Percentiles rank a stretch among this genome's conserved stretches.
phyloP scores from a whole-genome alignment of 2,797 vertebrate genomes.

The Melanotaenia trifasciata region DNA sequence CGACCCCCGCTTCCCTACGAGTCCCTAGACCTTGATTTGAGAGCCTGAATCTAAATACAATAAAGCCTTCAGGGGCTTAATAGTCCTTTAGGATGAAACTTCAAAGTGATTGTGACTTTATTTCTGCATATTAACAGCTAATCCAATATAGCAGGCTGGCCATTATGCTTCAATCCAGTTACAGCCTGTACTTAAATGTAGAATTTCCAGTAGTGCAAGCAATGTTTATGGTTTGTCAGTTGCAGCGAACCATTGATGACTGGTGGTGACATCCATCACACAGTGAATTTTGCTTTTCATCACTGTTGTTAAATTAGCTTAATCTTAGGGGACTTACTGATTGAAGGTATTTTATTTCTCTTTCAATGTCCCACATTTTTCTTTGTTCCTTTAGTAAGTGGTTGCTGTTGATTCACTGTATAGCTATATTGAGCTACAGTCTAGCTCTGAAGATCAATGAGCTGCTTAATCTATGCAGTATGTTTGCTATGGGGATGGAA shows the following conservation, averaged over 20 bases:
- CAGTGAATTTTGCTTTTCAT: background rate
- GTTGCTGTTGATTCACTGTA: background rate
- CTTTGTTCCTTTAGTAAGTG: background rate
- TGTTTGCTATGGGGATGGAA: background rate
- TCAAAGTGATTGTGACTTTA: conserved; percentile 43
- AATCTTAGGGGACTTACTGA: background rate
- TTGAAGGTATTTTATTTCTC: background rate
- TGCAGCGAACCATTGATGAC: background rate
- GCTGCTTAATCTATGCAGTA: conserved; percentile 10
- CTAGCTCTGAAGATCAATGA: background rate
- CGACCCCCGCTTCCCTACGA: background rate
- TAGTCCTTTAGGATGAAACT: conserved; percentile 46
- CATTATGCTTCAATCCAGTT: conserved; percentile 38
- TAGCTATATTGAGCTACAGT: conserved; percentile 18
- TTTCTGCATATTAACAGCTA: conserved; percentile 45
- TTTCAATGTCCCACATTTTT: background rate
- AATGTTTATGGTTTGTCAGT: conserved; percentile 4
- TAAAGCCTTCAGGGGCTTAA: conserved; percentile 16
- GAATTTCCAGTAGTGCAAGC: conserved; percentile 27
- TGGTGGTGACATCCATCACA: background rate
- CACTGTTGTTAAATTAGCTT: background rate
- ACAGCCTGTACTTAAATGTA: conserved; percentile 26
- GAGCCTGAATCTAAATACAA: conserved; percentile 22
- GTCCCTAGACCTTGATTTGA: background rate
- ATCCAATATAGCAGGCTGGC: conserved; percentile 34